Evolutionary conservation across 2,797 vertebrate genomes (phyloP).

Genomic region (Masticophis lateralis): DNA sequence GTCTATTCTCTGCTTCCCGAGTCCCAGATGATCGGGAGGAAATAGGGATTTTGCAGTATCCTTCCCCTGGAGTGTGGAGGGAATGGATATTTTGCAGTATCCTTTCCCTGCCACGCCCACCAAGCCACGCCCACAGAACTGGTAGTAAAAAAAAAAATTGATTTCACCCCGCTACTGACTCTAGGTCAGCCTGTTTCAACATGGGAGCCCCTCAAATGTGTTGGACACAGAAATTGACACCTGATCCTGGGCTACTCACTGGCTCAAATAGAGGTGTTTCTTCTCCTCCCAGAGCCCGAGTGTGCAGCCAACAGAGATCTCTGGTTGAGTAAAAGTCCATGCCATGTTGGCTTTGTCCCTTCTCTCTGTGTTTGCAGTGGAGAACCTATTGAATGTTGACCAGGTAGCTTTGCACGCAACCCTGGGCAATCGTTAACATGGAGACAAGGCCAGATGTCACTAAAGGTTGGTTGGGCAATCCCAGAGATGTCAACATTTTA

Average conservation of each 20-base stretch:
- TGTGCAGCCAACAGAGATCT: neutral
- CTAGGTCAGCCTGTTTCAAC: neutral
- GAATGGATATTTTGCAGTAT: no score
- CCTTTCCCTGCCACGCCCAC: no score
- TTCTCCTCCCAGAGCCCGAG: neutral
- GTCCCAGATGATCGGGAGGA: no score
- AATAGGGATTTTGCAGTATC: no score
- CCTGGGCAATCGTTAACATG: slow-evolving; percentile 65
- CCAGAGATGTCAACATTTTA: rapidly evolving
- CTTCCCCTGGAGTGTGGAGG: no score
- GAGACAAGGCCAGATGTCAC: neutral
- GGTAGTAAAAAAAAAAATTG: no score
- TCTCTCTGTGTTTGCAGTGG: slow-evolving; percentile 34
- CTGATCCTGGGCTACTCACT: slow-evolving; percentile 27
- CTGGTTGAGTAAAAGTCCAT: neutral
- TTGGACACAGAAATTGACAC: neutral
- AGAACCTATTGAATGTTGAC: slow-evolving; percentile 28
- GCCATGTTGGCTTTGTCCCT: slow-evolving; percentile 65
- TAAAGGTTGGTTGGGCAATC: rapidly evolving
- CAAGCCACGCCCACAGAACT: no score
- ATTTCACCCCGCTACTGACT: neutral
- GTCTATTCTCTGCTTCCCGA: no score
- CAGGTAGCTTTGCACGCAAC: slow-evolving; percentile 61
- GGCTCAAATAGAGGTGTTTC: neutral
- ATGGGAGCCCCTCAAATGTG: neutral